These are phyloP conservation scores for Cirrhinus mrigala DNA, from an alignment of 2,797 vertebrate genomes.

Conservation along the genomic window DNA sequence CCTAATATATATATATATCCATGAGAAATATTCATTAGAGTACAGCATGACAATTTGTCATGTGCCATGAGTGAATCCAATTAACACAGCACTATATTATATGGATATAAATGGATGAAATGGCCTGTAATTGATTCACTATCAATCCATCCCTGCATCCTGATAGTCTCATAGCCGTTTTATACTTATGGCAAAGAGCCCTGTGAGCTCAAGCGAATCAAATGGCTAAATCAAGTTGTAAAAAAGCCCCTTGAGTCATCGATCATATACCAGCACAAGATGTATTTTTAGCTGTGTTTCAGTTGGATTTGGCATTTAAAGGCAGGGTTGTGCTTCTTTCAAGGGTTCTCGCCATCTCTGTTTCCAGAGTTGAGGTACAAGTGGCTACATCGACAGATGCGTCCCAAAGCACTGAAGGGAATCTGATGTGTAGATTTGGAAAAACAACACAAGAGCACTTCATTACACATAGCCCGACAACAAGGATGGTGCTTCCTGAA, in stretches of 20 bases:
- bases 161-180: neutral
- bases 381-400: constrained; percentile 16
- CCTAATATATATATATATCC: no score
- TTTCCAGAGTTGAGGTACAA: constrained; percentile 15
- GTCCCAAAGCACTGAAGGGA: constrained; percentile 32
- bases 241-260: neutral
- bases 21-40: neutral
- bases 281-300: neutral
- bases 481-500: constrained; percentile 1
- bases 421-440: constrained; percentile 34
- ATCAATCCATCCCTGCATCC: constrained; percentile 1
- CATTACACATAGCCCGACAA: constrained; percentile 42
- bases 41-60: neutral
- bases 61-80: neutral
- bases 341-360: neutral
- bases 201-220: constrained; percentile 9
- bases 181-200: constrained; percentile 2
- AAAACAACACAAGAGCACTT: constrained; percentile 49
- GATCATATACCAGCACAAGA: constrained; percentile 3
- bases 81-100: constrained; percentile 1
- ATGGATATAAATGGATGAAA: neutral
- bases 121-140: constrained; percentile 13
- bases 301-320: constrained; percentile 3
- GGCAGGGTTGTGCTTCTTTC: neutral
- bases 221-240: constrained; percentile 2